These are phyloP conservation scores for Plectus sambesii DNA, from an alignment of 1,140 invertebrate genomes.

Conservation along the genomic window DNA sequence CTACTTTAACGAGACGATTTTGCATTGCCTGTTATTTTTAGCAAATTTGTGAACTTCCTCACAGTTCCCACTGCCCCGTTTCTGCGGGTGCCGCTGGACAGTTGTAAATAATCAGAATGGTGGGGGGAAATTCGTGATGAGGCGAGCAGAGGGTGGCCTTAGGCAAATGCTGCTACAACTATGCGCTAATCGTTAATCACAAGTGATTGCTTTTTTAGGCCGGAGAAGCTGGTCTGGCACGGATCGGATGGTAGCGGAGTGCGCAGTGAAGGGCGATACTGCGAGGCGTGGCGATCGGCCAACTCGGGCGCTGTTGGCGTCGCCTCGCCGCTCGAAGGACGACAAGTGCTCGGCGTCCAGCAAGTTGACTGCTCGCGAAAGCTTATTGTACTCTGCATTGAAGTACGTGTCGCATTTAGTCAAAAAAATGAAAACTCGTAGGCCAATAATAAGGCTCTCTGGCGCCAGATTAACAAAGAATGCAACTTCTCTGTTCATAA, in stretches of 20 bases:
- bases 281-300: slow-evolving; percentile 76
- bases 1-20: too few species aligned
- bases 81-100: too few species aligned
- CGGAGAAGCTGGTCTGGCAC: slow-evolving; percentile 84
- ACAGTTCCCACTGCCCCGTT: too few species aligned
- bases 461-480: too few species aligned
- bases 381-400: slow-evolving; percentile 78
- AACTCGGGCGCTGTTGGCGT: slow-evolving; percentile 57
- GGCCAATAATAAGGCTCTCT: too few species aligned
- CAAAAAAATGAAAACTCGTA: too few species aligned
- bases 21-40: too few species aligned
- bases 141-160: not conserved
- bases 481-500: not conserved
- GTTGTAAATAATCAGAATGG: too few species aligned
- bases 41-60: too few species aligned
- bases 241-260: slow-evolving; percentile 71
- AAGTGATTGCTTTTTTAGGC: slow-evolving; percentile 55
- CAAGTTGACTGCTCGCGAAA: slow-evolving; percentile 63
- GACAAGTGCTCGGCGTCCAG: slow-evolving; percentile 53
- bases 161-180: not conserved
- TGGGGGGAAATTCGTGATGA: not conserved
- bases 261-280: slow-evolving; percentile 69
- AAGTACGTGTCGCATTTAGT: too few species aligned
- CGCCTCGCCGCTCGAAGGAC: slow-evolving; percentile 64
- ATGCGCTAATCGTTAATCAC: too few species aligned